Percentiles rank a stretch among this genome's conserved stretches.
phyloP scores from a whole-genome alignment of 1,140 invertebrate species.

The Platyura marginata region DNA sequence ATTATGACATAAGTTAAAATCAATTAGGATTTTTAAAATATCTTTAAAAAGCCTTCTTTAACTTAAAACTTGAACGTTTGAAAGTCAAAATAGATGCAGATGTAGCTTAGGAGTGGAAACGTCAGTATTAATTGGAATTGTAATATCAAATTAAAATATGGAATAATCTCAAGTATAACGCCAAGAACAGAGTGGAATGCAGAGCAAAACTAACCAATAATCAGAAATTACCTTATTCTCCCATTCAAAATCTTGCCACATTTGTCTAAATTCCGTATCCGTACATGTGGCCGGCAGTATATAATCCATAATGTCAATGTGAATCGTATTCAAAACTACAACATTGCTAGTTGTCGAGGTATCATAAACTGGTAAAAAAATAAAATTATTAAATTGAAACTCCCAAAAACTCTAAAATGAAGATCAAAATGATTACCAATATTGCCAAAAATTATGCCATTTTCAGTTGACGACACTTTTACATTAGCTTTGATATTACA shows the following conservation, averaged over 20 bases:
- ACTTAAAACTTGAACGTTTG: no score
- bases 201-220: no score
- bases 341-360: constrained; percentile 87
- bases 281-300: constrained; percentile 93
- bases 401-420: background rate
- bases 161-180: no score
- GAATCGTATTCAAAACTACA: constrained; percentile 96
- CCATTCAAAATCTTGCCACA: constrained; percentile 99
- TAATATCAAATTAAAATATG: no score
- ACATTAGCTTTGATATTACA: constrained; percentile 96
- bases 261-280: constrained; percentile 90
- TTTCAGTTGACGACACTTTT: constrained; percentile 91
- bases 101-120: no score
- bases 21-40: no score
- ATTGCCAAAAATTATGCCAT: constrained; percentile 99
- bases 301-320: constrained; percentile 99
- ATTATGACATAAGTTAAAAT: no score
- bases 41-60: no score
- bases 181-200: no score
- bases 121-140: no score
- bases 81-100: no score
- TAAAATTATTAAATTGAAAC: background rate
- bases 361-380: constrained; percentile 61
- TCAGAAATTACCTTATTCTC: constrained; percentile 99
- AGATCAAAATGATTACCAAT: constrained; percentile 48